Conservation (phyloP, 2,888 invertebrate species). For the Lutraria lutraria region DNA sequence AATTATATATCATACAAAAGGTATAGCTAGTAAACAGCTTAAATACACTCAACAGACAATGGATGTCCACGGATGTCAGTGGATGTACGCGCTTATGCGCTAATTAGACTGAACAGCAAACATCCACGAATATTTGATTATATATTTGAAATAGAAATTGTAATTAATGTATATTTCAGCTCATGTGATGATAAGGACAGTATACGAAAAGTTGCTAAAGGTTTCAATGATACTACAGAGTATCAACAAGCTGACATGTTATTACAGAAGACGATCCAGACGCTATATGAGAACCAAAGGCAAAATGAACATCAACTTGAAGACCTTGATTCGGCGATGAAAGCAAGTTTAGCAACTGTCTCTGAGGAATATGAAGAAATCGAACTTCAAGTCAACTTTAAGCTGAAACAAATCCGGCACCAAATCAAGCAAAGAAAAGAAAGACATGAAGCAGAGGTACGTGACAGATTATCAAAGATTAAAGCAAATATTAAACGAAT, state of each 20-base stretch:
- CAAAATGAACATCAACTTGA: not conserved
- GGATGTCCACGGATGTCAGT: too few species aligned
- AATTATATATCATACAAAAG: not conserved
- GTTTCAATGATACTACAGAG: not conserved
- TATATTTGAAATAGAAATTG: too few species aligned
- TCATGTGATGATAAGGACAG: not conserved
- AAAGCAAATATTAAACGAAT: slow-evolving; percentile 6
- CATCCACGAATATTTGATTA: too few species aligned
- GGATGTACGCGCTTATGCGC: too few species aligned
- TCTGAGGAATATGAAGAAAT: not conserved
- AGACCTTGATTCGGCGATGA: not conserved
- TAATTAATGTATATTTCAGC: slow-evolving; percentile 7
- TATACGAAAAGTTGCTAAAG: slow-evolving; percentile 8
- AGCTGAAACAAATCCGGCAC: not conserved
- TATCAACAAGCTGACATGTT: not conserved
- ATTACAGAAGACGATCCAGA: not conserved
- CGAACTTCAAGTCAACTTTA: not conserved
- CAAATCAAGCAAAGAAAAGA: not conserved
- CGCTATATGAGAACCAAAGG: not conserved
- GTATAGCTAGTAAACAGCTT: too few species aligned
- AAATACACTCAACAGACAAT: too few species aligned
- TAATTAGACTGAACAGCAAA: too few species aligned
- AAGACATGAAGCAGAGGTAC: not conserved
- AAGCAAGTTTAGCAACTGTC: not conserved
- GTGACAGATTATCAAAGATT: not conserved